Evolutionary conservation across 2,113 vertebrate genomes (phyloP).

Genomic region (Pavo muticus): DNA sequence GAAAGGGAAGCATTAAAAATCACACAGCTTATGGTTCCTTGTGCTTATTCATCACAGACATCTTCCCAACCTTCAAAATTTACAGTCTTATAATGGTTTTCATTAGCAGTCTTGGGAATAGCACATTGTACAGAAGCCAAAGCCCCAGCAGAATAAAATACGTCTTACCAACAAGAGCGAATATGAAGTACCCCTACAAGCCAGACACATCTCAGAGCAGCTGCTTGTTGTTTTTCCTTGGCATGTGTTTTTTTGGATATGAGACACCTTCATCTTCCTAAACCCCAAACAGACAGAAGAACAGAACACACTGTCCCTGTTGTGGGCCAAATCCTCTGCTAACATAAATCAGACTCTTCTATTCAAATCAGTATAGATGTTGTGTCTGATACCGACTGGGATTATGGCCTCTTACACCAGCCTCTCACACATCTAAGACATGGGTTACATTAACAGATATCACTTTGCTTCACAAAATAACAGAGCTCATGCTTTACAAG

Average conservation of each 20-base stretch:
- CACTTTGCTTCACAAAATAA: not conserved
- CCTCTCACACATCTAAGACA: not conserved
- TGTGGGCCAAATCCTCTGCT: conserved; percentile 23
- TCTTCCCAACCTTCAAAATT: not conserved
- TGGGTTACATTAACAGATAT: not conserved
- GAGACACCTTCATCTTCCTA: conserved; percentile 34
- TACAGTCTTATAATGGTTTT: not conserved
- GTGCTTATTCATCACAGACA: not conserved
- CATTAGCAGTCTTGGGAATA: not conserved
- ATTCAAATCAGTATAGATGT: not conserved
- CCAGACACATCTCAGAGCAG: conserved; percentile 24
- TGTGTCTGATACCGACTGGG: not conserved
- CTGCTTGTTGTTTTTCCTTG: conserved; percentile 34
- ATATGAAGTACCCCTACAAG: not conserved
- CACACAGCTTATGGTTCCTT: not conserved
- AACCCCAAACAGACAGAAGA: not conserved
- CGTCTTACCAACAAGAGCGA: not conserved
- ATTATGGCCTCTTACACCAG: not conserved
- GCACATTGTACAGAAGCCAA: not conserved
- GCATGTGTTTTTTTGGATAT: conserved; percentile 5
- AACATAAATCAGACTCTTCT: not conserved
- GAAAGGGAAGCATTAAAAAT: not conserved
- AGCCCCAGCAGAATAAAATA: not conserved
- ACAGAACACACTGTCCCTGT: conserved; percentile 43
- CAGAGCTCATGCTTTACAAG: not conserved